Conservation (phyloP, 2,113 vertebrate species). For the Gobiocypris rarus region DNA sequence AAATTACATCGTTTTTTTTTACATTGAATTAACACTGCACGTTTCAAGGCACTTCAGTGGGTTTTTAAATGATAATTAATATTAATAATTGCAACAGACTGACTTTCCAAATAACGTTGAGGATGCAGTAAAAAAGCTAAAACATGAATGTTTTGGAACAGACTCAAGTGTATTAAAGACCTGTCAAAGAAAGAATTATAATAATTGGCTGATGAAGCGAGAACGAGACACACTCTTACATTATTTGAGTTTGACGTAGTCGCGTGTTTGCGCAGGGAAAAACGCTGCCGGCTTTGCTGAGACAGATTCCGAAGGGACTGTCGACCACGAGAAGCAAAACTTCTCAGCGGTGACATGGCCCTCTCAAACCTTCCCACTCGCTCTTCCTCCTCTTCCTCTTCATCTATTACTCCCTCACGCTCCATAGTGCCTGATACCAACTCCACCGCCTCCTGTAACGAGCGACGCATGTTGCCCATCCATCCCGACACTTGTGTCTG, state of each 20-base stretch:
- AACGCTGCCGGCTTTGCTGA: conserved; percentile 79
- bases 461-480: conserved; percentile 85
- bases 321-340: conserved; percentile 84
- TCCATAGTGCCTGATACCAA: conserved; percentile 74
- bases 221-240: background rate
- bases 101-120: background rate
- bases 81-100: background rate
- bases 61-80: too few relatives aligned
- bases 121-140: background rate
- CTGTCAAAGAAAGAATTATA: background rate
- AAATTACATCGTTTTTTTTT: too few relatives aligned
- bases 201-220: background rate
- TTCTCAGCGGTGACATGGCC: conserved; percentile 83
- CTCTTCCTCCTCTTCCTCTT: conserved; percentile 40
- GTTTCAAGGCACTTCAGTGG: too few relatives aligned
- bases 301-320: conserved; percentile 85
- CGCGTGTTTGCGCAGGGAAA: conserved; percentile 80
- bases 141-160: background rate
- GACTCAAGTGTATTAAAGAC: background rate
- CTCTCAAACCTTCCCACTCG: conserved; percentile 79
- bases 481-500: conserved; percentile 87
- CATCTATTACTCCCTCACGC: conserved; percentile 53
- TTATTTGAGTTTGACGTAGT: conserved; percentile 83
- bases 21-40: too few relatives aligned
- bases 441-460: conserved; percentile 86